phyloP scores from a whole-genome alignment of 1,140 invertebrate genomes.

The Papilio helenus region DNA sequence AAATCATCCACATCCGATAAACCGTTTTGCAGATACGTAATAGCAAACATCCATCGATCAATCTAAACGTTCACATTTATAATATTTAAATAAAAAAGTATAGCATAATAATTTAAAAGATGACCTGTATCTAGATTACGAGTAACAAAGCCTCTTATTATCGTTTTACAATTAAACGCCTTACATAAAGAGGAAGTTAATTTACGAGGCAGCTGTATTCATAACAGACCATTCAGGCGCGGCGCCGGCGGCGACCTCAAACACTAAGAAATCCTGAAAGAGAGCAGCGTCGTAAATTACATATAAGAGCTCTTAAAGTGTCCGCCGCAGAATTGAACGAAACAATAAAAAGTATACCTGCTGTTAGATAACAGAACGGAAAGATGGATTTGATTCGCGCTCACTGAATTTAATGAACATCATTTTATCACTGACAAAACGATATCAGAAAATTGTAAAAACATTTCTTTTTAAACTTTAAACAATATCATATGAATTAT shows the following conservation, averaged over 20 bases:
- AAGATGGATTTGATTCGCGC: background rate
- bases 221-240: background rate
- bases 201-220: background rate
- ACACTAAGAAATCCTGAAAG: background rate
- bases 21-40: too few species aligned
- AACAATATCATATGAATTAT: background rate
- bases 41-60: too few species aligned
- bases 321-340: background rate
- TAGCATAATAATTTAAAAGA: background rate
- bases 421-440: background rate
- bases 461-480: too few species aligned
- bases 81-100: background rate
- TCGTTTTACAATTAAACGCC: constrained; percentile 10
- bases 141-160: background rate
- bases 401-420: background rate
- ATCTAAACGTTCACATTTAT: too few species aligned
- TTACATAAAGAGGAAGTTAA: constrained; percentile 4
- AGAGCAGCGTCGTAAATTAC: background rate
- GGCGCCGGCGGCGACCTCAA: background rate
- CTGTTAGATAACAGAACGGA: background rate
- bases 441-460: background rate
- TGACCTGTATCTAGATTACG: background rate
- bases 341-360: background rate
- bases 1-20: too few species aligned
- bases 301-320: constrained; percentile 17